Evolutionary conservation across 2,888 invertebrate species (phyloP), one percentile per base, ranked within the genome.

Genomic region (Mythimna albipuncta): DNA sequence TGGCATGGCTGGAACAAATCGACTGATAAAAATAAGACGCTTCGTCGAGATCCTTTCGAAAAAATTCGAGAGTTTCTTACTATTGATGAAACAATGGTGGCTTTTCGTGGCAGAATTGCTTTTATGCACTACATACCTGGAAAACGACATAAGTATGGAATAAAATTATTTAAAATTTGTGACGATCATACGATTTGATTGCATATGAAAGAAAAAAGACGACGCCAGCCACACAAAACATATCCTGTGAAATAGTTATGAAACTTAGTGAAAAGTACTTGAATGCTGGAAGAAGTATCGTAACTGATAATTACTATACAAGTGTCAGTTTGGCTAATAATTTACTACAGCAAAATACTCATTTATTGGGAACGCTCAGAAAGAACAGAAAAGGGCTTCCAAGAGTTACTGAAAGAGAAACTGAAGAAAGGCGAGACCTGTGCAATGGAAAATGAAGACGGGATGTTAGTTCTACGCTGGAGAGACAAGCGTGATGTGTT

Each of bases 401-500:
- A 47, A 67, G 44, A 57, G n/a, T 35, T 57, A 38, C 7, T 57
- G 21, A 38, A 57, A 65, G 47, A 47, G 47, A 47, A 47, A 47
- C 47, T 47, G 47, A 47, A 47, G 64, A 69, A 57, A 63, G 55
- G 69, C 41, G 69, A 69, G 38, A 69, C 59, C 44, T 41, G 54
- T 62, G 63, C 38, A 47, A 55, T 62, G 44, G 63, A 69, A 57
- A 69, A 63, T 41, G 38, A 57, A 55, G 55, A 69, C 35, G 69
- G 69, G 2, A 41, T 69, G 44, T 38, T 69, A 38, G 63, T 57
- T 41, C 55, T 69, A 11, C 65, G 52, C 21, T 72, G 72, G 72
- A 72, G 26, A 67, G 72, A 72, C 38, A 72, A 72, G 44, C 44
- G 72, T 61, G 72, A 55, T 52, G 61, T 72, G 16, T 62, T 66